phyloP scores from a whole-genome alignment of 2,113 vertebrate genomes.

The Caretta caretta region DNA sequence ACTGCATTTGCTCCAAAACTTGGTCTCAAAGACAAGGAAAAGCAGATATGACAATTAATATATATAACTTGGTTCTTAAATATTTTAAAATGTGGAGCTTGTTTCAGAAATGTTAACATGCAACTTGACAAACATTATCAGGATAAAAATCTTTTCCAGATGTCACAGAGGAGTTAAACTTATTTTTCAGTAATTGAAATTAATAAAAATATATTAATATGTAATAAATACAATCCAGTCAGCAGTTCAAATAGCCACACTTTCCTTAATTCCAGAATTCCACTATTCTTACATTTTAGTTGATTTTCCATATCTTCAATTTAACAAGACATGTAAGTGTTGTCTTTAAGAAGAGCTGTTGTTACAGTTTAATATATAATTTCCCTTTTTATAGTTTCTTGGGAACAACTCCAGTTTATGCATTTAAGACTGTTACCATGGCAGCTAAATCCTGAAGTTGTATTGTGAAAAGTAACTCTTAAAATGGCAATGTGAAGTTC shows the following conservation, averaged over 20 bases:
- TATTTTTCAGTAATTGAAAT: not conserved
- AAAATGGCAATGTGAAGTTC: not conserved
- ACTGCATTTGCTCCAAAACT: not conserved
- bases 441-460: not conserved
- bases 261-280: not conserved
- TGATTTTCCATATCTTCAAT: not conserved
- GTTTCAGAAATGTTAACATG: not conserved
- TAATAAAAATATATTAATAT: not conserved
- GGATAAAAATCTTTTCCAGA: not conserved
- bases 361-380: not conserved
- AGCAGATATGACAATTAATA: not conserved
- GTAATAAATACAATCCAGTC: not conserved
- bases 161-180: rapidly evolving
- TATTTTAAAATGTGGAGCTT: not conserved
- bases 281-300: not conserved
- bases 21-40: slow-evolving; percentile 15
- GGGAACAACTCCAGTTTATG: not conserved
- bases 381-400: not conserved
- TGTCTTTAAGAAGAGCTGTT: not conserved
- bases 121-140: not conserved
- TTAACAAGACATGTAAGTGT: not conserved
- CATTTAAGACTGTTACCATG: not conserved
- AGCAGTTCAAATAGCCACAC: not conserved
- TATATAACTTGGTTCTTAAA: not conserved
- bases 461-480: not conserved